Evolutionary conservation across 2,888 invertebrate genomes (phyloP), one percentile per base, ranked within the genome.

Genomic region (Drosophila colorata): DNA sequence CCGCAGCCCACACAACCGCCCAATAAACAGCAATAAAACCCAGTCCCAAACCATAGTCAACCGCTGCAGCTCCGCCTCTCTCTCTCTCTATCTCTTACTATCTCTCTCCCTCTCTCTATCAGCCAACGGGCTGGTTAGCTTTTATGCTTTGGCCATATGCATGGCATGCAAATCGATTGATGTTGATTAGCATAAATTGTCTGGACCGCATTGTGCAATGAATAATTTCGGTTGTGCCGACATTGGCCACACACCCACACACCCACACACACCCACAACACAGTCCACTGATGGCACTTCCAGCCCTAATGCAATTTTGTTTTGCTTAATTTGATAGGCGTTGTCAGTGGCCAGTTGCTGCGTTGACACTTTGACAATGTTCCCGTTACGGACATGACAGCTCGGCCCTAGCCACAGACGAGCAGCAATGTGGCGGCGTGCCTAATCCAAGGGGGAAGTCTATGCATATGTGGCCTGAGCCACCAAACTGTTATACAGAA

Each of bases 131-230:
- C 9, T 43, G 40, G 57, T 6, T 52, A 25, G 67, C 72, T 68
- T 80, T 87, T 76, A 69, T 68, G 82, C 82, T 72, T 55, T 73
- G 66, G 69, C 47, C 67, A 69, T 68, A 77, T 72, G 64, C 80
- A 69, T 69, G 69, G 76, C 78, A 87, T 80, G 74, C 78, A 83
- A 84, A 87, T 88, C 88, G 88, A 89, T 90, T 90, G 80, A 88
- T 76, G 87, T 90, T 90, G 90, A 89, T 90, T 89, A 89, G 88
- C 90, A 90, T 90, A 89, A 90, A 89, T 90, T 89, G 89, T 90
- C 89, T 89, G 88, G 85, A 89, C 89, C 90, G 76, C 90, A 89
- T 69, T 75, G 85, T 76, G 88, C 87, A 88, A 86, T 88, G 86
- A 88, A 86, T 86, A 87, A 87, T 81, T 83, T 87, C 69, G 80